Base-by-base conservation (phyloP, 2,888 invertebrate species). In the Caenorhabditis auriculariae region DNA sequence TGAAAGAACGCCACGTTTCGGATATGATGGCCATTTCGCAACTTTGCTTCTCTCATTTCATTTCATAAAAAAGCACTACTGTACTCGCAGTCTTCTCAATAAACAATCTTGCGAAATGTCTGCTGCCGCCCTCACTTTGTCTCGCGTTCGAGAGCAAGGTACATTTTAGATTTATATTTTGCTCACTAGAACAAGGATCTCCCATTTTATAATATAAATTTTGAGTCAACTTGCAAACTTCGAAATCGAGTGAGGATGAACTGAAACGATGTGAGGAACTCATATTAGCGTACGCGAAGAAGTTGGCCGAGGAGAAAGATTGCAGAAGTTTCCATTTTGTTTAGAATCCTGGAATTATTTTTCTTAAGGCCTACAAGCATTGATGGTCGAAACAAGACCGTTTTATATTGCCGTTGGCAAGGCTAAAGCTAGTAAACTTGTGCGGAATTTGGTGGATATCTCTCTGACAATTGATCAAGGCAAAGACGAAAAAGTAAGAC, bases 381-480 rank as follows among this genome's bases (percentile, higher is more conserved):
- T 98, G 71, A 95, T 98, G 81, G 91, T 91, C 85, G 89, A 90
- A 60, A 93, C 93, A 51, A 88, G 96, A 76, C 94, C 95, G 15
- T 96, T 96, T 83, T 87, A 98, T 61, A 89, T 89, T 78, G 86
- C 90, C 76, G 92, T 98, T 81, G 95, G 95, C 83, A 98, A 98
- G 86, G 96, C 98, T 27, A 98, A 98, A 85, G 96, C 98, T 48
- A 96, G 96, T 1, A 98, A 98, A 84, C 85, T 99, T 78, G 95
- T 99, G 6, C 88, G 96, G 67, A 91, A 92, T 17, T 86, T 99
- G 73, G 95, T 98, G 9, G 98, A 99, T 83, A 89, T 93, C 85
- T 96, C 96, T 84, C 85, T 98, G 74, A 94, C 95, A 82, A 88
- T 98, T 84, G 94, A 96, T 28, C 93, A 71, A 50, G 58, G 66